These are phyloP conservation scores for Sminthopsis crassicaudata DNA, from an alignment of 2,113 vertebrate species.

Conservation along the genomic window DNA sequence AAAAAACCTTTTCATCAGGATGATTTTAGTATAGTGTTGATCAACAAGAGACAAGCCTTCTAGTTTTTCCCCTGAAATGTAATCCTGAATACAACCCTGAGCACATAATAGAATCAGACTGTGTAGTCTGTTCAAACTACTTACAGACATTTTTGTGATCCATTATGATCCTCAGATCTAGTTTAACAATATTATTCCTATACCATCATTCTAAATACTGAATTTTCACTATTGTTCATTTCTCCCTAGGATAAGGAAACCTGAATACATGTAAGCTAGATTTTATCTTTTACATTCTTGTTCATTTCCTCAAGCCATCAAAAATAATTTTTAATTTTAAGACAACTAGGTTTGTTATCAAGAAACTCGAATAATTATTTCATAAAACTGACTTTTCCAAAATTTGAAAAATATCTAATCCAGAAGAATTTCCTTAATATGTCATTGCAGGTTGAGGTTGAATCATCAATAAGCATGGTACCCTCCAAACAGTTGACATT, in stretches of 20 bases:
- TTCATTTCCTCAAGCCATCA: not conserved
- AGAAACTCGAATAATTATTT: not conserved
- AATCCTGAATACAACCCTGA: not conserved
- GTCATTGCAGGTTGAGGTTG: conserved; percentile 26
- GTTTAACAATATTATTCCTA: not conserved
- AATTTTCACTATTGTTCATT: not conserved
- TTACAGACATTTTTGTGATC: not conserved
- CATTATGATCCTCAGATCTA: not conserved
- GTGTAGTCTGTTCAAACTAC: not conserved
- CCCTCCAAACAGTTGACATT: conserved; percentile 61
- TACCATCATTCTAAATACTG: not conserved
- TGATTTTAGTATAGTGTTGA: not conserved
- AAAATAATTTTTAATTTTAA: not conserved
- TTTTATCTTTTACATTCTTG: not conserved
- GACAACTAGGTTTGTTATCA: not conserved
- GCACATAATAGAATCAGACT: not conserved
- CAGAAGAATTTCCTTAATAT: conserved; percentile 9
- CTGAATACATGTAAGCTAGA: not conserved
- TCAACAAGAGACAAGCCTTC: not conserved
- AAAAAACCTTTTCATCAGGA: not conserved
- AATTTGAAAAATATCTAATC: conserved; percentile 52
- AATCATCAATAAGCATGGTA: conserved; percentile 59
- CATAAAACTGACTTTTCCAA: not conserved
- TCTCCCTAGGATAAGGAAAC: not conserved
- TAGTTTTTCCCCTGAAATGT: not conserved